Conservation (phyloP, 2,113 vertebrate species). For the Stegostoma tigrinum region DNA sequence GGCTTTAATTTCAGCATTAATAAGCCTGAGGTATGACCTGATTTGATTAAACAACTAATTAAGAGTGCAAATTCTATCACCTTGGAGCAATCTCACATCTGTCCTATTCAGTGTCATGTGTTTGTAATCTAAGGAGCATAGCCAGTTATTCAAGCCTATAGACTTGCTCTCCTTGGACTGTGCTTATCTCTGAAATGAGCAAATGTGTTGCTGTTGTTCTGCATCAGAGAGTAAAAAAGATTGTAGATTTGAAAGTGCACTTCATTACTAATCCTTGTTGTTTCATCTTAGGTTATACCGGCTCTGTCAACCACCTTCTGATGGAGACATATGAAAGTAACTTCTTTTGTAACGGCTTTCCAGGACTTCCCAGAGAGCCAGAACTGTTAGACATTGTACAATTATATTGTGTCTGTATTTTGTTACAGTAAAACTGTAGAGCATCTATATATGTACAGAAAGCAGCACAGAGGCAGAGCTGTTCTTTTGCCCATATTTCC, state of each 20-base stretch:
- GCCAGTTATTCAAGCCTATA: not conserved
- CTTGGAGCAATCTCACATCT: not conserved
- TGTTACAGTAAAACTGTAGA: not conserved
- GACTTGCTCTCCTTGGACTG: not conserved
- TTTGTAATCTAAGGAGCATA: not conserved
- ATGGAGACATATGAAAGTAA: constrained; percentile 74
- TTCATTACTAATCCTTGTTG: not conserved
- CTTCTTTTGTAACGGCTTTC: not conserved
- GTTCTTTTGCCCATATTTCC: not conserved
- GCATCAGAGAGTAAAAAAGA: not conserved
- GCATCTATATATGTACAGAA: not conserved
- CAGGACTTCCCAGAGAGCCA: not conserved
- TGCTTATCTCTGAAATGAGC: not conserved
- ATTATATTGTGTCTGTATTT: not conserved
- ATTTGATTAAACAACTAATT: not conserved
- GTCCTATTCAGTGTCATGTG: not conserved
- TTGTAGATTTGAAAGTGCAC: not conserved
- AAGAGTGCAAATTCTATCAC: not conserved
- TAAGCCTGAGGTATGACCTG: not conserved
- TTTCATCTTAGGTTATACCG: constrained; percentile 70
- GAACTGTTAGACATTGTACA: not conserved
- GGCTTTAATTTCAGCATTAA: not conserved
- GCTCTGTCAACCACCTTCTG: constrained; percentile 85
- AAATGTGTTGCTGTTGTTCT: no score
- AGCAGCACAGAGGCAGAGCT: not conserved